phyloP scores from a whole-genome alignment of 2,113 vertebrate genomes.

The Pseudopipra pipra region DNA sequence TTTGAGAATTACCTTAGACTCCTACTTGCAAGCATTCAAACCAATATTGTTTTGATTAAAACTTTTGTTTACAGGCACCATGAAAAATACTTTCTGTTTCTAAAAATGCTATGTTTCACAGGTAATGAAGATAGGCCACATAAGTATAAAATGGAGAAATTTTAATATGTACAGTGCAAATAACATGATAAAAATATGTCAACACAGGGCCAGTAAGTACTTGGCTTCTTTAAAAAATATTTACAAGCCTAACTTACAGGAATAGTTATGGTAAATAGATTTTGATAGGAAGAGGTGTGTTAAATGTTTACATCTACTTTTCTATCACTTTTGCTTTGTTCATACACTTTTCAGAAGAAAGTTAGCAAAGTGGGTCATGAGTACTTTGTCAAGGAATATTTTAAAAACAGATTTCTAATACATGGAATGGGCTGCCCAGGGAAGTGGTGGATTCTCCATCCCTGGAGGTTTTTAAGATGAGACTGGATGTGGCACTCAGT shows the following conservation, averaged over 20 bases:
- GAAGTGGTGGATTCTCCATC: no score
- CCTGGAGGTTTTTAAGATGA: no score
- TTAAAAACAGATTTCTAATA: not conserved
- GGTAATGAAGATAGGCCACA: not conserved
- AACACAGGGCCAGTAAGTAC: not conserved
- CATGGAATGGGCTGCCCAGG: no score
- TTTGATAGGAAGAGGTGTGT: not conserved
- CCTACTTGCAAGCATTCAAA: not conserved
- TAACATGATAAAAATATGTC: not conserved
- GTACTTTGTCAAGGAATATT: not conserved
- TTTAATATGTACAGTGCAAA: not conserved
- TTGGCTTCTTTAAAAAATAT: not conserved
- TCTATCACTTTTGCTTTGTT: not conserved
- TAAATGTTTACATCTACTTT: not conserved
- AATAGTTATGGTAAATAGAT: not conserved
- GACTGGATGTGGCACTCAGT: no score
- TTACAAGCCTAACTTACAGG: not conserved
- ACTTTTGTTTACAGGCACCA: not conserved
- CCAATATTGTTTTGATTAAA: not conserved
- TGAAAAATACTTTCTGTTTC: not conserved
- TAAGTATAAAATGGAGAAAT: not conserved
- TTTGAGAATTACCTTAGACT: not conserved
- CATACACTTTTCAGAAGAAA: not conserved
- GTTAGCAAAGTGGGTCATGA: accelerated
- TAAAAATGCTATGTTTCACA: not conserved